Evolutionary conservation across 2,113 vertebrate species (phyloP), one percentile per base, ranked within the genome.

Genomic region (Ceuthmochares aereus): DNA sequence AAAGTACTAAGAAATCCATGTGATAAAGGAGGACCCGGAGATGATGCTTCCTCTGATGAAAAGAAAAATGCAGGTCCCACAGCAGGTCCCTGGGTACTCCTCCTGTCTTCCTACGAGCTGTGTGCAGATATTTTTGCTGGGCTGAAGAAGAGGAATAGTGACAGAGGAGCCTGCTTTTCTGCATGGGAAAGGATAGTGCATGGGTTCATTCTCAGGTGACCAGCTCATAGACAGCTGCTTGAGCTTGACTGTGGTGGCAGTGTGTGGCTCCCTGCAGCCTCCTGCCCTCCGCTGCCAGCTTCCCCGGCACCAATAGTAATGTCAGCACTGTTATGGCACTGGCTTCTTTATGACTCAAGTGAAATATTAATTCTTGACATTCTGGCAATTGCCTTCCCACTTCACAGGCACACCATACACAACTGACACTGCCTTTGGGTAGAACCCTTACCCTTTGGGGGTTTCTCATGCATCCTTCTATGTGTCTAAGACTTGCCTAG

Each of bases 31-130:
- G 13, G 37, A 94, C 67, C 37, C 1, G 3, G 63, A 88, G 60
- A 58, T 12, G 8, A 36, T 37, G 43, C 52, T 86, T 92, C 76
- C 0, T 1, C 54, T 84, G 37, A 92, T 29, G 30, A 81, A 84
- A 88, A 67, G 9, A 22, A 90, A 96, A 92, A 94, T 30, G 49
- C 5, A 75, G 58, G 87, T 78, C 89, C 23, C 34, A 40, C 8
- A 64, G 56, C 12, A 36, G 84, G 52, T 19, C 29, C 23, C 30
- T 59, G 60, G 10, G 25, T 81, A n/a, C 7, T 10, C n/a, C 13
- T 92, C 37, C 80, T 64, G 11, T 29, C 37, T 89, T 45, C 34
- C 7, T 3, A 22, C 21, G 66, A 72, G 23, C 37, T 82, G 43
- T n/a, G 26, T 87, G 43, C 47, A 78, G 32, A 58, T 42, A 18